Evolutionary conservation across 2,113 vertebrate genomes (phyloP).

Genomic region (Oreamnos americanus): DNA sequence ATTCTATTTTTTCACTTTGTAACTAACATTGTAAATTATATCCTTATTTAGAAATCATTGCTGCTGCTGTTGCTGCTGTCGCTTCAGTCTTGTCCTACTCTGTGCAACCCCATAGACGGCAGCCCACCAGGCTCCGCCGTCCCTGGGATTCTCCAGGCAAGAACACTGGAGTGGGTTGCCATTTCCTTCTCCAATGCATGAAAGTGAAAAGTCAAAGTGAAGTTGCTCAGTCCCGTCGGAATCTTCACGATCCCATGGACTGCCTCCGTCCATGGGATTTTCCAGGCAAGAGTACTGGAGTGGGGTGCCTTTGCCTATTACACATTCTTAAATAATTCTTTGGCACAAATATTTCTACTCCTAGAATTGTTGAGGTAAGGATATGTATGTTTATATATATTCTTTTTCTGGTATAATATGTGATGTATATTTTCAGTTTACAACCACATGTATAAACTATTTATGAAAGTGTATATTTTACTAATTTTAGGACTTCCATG

Average conservation of each 20-base stretch:
- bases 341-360: not conserved
- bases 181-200: too few species aligned
- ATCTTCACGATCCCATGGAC: too few species aligned
- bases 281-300: too few species aligned
- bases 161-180: too few species aligned
- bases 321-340: slow-evolving; percentile 25
- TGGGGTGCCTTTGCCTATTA: not conserved
- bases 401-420: not conserved
- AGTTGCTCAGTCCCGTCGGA: too few species aligned
- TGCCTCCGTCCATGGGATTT: too few species aligned
- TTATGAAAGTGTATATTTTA: not conserved
- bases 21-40: not conserved
- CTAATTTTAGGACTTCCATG: not conserved
- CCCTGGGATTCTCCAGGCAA: too few species aligned
- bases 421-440: not conserved
- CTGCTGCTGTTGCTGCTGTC: too few species aligned
- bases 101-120: too few species aligned
- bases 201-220: too few species aligned
- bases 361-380: not conserved
- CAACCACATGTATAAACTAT: not conserved
- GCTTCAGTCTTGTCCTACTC: too few species aligned
- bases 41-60: not conserved
- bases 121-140: too few species aligned
- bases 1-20: not conserved
- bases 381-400: not conserved